Conservation (phyloP, 2,113 vertebrate species). For the Heterotilapia buettikoferi region DNA sequence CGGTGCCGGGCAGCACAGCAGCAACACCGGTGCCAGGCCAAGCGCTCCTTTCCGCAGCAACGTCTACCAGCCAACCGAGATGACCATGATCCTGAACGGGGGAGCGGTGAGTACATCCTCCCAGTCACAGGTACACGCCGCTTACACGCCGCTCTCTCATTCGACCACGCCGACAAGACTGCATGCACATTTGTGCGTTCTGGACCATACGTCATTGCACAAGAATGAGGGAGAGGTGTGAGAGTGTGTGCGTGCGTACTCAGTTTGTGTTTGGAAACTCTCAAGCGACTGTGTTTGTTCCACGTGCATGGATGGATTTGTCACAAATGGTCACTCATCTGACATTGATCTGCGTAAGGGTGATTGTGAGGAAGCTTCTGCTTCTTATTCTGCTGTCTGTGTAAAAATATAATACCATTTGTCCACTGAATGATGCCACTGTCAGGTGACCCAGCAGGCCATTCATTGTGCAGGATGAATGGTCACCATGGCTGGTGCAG, state of each 20-base stretch:
- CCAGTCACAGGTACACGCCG: conserved; percentile 58
- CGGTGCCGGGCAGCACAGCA: conserved; percentile 82
- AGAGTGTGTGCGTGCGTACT: conserved; percentile 23
- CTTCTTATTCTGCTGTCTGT: background rate
- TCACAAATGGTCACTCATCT: conserved; percentile 20
- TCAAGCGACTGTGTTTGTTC: background rate
- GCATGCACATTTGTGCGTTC: conserved; percentile 60
- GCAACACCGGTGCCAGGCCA: conserved; percentile 81
- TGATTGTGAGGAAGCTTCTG: background rate
- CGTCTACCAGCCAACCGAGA: conserved; percentile 97
- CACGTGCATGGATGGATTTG: conserved; percentile 23
- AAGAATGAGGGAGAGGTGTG: conserved; percentile 52
- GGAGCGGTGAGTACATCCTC: conserved; percentile 90
- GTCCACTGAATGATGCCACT: conserved; percentile 18
- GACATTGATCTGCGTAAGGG: conserved; percentile 5
- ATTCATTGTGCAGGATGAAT: conserved; percentile 31
- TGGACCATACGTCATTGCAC: conserved; percentile 27
- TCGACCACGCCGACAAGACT: conserved; percentile 28
- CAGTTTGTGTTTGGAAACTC: background rate
- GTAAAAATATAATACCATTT: background rate
- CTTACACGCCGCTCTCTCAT: conserved; percentile 48
- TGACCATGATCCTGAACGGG: conserved; percentile 97
- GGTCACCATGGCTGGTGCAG: conserved; percentile 7
- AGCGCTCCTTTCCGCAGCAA: conserved; percentile 95
- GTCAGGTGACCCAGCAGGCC: background rate